A percentile compares a stretch with the other conserved stretches of the same genome.
Evolutionary conservation across 1,140 invertebrate genomes (phyloP).

Genomic region (Mamestra configurata): DNA sequence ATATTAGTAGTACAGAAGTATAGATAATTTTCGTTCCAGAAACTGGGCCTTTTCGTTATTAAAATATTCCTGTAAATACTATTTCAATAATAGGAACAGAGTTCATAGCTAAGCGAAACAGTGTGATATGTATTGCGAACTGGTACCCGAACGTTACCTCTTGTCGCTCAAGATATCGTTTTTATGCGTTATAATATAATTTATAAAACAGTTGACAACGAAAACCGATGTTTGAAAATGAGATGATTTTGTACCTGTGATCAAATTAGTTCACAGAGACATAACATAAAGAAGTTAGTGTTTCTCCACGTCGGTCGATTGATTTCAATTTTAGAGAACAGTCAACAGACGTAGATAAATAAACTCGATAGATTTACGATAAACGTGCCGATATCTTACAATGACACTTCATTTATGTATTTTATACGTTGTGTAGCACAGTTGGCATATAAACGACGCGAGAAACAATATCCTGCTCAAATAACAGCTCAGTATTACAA

Average conservation of each 20-base stretch:
- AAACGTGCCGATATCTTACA: not conserved
- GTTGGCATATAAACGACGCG: not conserved
- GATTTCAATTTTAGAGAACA: not conserved
- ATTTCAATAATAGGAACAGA: constrained; percentile 2
- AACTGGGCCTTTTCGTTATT: too few species aligned
- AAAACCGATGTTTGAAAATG: not conserved
- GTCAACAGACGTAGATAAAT: not conserved
- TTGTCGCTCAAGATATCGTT: not conserved
- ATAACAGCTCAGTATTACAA: not conserved
- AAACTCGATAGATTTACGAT: not conserved
- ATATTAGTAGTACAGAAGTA: too few species aligned
- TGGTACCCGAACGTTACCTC: too few species aligned
- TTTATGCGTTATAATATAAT: not conserved
- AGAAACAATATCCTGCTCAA: not conserved
- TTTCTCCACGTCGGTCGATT: too few species aligned
- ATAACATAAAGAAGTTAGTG: not conserved
- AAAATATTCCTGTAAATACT: constrained; percentile 2
- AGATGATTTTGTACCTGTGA: constrained; percentile 5
- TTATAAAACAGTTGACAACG: not conserved
- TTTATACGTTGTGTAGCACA: not conserved
- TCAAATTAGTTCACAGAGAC: not conserved
- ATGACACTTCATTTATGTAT: not conserved
- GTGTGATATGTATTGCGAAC: constrained; percentile 14
- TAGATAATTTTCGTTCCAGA: too few species aligned
- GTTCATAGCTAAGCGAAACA: not conserved